Evolutionary conservation across 2,888 invertebrate species (phyloP).

Genomic region (Pseudococcus jackbeardsleyi): DNA sequence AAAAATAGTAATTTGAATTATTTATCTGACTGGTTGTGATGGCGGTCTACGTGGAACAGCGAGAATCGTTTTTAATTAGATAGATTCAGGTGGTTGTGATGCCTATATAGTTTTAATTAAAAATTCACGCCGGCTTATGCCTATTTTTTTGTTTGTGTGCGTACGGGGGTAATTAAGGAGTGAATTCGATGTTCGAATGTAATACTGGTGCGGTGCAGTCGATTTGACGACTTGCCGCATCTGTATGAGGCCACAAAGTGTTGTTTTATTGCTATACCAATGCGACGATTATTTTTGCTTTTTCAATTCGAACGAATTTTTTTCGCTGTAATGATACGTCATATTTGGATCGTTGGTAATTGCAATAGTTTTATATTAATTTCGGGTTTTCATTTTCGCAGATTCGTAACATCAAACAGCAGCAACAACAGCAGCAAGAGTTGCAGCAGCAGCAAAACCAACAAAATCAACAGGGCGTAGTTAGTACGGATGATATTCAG

Average conservation of each 20-base stretch:
- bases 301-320: background rate
- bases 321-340: background rate
- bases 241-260: background rate
- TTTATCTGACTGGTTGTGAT: slow-evolving; percentile 8
- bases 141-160: background rate
- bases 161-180: slow-evolving; percentile 34
- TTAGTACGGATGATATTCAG: slow-evolving; percentile 82
- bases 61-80: slow-evolving; percentile 39
- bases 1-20: slow-evolving; percentile 21
- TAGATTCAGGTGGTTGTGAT: slow-evolving; percentile 13
- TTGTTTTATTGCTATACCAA: too few relatives aligned
- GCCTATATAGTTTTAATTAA: slow-evolving; percentile 36
- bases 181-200: background rate
- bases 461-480: slow-evolving; percentile 59
- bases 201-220: background rate
- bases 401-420: slow-evolving; percentile 80
- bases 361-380: background rate
- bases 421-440: slow-evolving; percentile 69
- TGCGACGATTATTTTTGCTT: background rate
- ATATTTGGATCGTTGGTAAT: background rate
- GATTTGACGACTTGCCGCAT: background rate
- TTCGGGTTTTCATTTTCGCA: slow-evolving; percentile 69
- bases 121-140: slow-evolving; percentile 48
- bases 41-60: background rate
- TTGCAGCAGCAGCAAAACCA: slow-evolving; percentile 49